These are phyloP conservation scores for Conger conger DNA, from an alignment of 2,113 vertebrate genomes.

Conservation along the genomic window DNA sequence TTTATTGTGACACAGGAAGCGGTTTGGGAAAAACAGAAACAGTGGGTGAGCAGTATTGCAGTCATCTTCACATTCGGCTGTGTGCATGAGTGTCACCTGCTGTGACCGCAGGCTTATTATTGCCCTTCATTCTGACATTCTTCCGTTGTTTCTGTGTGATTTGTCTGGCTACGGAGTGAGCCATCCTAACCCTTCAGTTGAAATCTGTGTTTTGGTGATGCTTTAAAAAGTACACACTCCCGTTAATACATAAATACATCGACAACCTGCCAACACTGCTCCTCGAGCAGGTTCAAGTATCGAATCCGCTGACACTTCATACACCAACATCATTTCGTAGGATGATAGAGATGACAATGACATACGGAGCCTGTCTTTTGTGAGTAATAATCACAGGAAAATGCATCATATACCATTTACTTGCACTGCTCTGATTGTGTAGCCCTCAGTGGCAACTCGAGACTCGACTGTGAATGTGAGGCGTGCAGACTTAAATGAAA, in stretches of 20 bases:
- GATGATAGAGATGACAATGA: not conserved
- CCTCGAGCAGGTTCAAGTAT: not conserved
- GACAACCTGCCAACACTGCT: not conserved
- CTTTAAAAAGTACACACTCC: not conserved
- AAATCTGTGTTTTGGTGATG: not conserved
- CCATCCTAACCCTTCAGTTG: not conserved
- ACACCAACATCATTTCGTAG: not conserved
- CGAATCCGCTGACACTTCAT: not conserved
- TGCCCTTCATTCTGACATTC: not conserved
- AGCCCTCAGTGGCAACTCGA: not conserved
- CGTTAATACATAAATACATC: not conserved
- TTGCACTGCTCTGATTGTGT: not conserved
- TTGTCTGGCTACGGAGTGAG: not conserved
- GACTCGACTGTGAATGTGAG: not conserved
- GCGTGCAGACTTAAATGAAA: conserved; percentile 41
- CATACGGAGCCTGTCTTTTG: not conserved
- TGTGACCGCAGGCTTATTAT: not conserved
- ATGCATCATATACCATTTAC: not conserved
- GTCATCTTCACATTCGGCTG: not conserved
- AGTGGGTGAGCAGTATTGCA: not conserved
- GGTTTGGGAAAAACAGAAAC: not conserved
- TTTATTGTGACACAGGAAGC: not conserved
- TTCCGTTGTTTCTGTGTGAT: not conserved
- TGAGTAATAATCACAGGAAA: not conserved
- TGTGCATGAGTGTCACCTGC: not conserved